These are phyloP conservation scores for Mastigias papua DNA, from an alignment of 30 jellyfish, hydroid and myxozoan genomes.

Conservation along the genomic window DNA sequence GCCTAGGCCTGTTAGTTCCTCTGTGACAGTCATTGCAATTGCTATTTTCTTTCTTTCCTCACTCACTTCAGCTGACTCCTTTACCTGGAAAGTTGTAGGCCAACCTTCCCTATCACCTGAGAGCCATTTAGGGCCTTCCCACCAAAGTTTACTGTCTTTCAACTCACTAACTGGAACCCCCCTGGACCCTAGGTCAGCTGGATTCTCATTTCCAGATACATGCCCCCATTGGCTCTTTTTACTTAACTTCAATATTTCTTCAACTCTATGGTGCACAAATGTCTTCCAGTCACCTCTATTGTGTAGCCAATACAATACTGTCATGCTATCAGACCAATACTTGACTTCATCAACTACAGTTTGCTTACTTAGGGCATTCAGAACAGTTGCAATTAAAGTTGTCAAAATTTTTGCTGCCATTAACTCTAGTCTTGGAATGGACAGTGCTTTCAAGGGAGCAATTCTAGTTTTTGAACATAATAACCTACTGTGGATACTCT, in stretches of 20 bases:
- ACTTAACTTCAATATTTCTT: constrained; percentile 29
- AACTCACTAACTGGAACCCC: constrained; percentile 60
- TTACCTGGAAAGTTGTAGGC: constrained; percentile 42
- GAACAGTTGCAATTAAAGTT: constrained; percentile 12
- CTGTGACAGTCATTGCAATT: constrained; percentile 3
- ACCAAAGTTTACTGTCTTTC: constrained; percentile 62
- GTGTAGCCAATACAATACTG: constrained; percentile 42
- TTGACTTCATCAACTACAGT: constrained; percentile 9
- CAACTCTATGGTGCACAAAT: constrained; percentile 53
- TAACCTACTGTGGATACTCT: constrained; percentile 14
- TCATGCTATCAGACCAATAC: constrained; percentile 47
- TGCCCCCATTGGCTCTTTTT: constrained; percentile 18
- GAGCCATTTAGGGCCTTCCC: constrained; percentile 52
- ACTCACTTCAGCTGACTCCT: constrained; percentile 23
- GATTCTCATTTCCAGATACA: constrained; percentile 30
- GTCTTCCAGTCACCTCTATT: constrained; percentile 43
- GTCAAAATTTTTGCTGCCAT: constrained; percentile 41
- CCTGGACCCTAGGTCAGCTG: constrained; percentile 73
- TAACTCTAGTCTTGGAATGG: constrained; percentile 51
- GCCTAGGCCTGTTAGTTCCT: constrained; percentile 15
- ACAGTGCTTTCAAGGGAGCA: constrained; percentile 46
- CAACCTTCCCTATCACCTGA: constrained; percentile 7
- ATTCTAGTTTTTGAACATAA: constrained; percentile 49
- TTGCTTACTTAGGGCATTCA: neutral
- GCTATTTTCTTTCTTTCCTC: constrained; percentile 52